phyloP scores from a whole-genome alignment of 37 sponge, comb jelly and placozoan genomes.

The Aplysina aerophoba region DNA sequence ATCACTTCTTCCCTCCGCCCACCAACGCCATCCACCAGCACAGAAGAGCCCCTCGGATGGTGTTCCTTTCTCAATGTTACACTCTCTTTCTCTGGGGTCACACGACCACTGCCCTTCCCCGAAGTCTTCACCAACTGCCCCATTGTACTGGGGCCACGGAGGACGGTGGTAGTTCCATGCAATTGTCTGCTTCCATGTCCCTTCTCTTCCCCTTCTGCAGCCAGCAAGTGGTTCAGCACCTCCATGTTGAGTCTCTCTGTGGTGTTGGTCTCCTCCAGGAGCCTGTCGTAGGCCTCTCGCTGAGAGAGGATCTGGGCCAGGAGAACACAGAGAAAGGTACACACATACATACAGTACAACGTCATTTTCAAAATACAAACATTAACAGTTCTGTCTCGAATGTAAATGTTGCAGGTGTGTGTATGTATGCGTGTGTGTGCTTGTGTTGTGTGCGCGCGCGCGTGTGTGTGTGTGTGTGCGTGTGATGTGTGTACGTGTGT shows the following conservation, averaged over 20 bases:
- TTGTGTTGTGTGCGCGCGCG: too few species aligned
- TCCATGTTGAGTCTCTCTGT: constrained; percentile 64
- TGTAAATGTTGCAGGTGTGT: neutral
- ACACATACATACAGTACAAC: too few species aligned
- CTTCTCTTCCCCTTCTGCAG: constrained; percentile 8
- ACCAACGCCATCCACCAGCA: too few species aligned
- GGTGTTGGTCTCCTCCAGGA: constrained; percentile 28
- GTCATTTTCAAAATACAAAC: too few species aligned
- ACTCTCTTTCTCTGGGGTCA: neutral
- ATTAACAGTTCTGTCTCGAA: too few species aligned
- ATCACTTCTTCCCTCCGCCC: too few species aligned
- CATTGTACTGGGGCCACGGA: neutral
- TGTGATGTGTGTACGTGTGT: neutral
- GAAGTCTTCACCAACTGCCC: neutral
- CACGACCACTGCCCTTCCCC: neutral
- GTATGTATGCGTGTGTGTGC: neutral
- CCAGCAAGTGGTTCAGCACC: constrained; percentile 26
- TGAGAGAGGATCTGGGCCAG: constrained; percentile 44
- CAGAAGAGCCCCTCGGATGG: too few species aligned
- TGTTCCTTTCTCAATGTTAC: neutral
- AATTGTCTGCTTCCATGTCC: neutral
- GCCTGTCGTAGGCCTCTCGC: neutral
- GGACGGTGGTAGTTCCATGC: neutral
- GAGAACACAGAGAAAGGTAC: neutral
- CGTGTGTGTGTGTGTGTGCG: neutral